Evolutionary conservation across 2,797 vertebrate species (phyloP).

Genomic region (Muscicapa striata): DNA sequence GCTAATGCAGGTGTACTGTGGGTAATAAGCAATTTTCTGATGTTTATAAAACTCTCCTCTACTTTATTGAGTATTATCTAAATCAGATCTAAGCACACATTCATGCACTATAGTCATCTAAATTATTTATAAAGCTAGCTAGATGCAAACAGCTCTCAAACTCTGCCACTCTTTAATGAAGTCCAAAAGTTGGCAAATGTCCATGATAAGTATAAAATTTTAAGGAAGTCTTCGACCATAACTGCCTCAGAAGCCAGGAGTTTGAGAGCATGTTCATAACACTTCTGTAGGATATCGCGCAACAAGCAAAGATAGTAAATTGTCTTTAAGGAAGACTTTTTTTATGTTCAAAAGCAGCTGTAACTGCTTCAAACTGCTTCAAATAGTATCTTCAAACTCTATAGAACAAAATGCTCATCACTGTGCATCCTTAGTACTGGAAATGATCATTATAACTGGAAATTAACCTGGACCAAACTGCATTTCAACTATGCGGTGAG

Average conservation of each 20-base stretch:
- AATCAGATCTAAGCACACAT: constrained; percentile 45
- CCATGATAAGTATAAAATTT: background rate
- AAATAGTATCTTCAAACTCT: background rate
- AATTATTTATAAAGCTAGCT: constrained; percentile 40
- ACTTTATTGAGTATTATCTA: constrained; percentile 9
- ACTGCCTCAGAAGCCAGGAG: background rate
- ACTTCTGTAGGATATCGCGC: background rate
- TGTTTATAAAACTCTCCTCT: background rate
- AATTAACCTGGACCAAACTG: background rate
- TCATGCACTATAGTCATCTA: background rate
- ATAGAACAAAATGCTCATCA: background rate
- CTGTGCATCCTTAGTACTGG: background rate
- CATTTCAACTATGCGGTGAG: background rate
- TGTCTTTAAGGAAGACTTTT: background rate
- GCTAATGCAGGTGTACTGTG: background rate
- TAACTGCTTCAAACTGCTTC: background rate
- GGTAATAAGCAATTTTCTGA: constrained; percentile 9
- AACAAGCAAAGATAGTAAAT: background rate
- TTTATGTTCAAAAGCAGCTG: background rate
- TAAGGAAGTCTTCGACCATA: background rate
- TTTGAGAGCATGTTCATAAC: background rate
- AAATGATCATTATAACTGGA: background rate
- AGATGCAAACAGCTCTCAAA: constrained; percentile 36
- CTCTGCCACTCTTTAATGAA: background rate
- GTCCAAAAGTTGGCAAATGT: constrained; percentile 4